These are phyloP conservation scores for Ceyx margarethae DNA, from an alignment of 2,113 vertebrate genomes.

Conservation along the genomic window DNA sequence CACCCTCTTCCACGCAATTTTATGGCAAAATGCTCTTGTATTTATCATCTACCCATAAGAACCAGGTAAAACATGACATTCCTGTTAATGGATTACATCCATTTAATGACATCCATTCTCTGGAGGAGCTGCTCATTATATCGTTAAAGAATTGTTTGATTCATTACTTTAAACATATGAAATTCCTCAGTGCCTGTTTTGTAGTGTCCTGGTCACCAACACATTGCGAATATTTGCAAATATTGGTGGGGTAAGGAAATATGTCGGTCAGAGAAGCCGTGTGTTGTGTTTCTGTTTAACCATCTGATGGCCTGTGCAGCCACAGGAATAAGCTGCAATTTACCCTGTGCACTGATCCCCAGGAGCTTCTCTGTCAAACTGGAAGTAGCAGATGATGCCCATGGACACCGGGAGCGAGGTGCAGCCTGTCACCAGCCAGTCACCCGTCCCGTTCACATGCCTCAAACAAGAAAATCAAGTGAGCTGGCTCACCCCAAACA, in stretches of 20 bases:
- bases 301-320: neutral
- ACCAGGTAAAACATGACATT: neutral
- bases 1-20: neutral
- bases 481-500: slow-evolving; percentile 21
- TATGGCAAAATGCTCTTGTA: neutral
- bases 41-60: neutral
- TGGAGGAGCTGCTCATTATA: neutral
- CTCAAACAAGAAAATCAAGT: slow-evolving; percentile 57
- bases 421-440: neutral
- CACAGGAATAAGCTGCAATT: neutral
- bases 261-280: neutral
- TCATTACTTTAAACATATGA: neutral
- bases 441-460: slow-evolving; percentile 1
- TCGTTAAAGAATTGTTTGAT: neutral
- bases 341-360: neutral
- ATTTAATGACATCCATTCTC: neutral
- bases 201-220: neutral
- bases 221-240: neutral
- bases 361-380: neutral
- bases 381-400: neutral
- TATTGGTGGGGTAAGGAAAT: neutral
- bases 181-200: neutral
- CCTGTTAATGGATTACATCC: neutral
- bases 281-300: neutral
- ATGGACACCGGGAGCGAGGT: neutral